Conservation (phyloP, 2,797 vertebrate genomes). For the Cottoperca gobio region DNA sequence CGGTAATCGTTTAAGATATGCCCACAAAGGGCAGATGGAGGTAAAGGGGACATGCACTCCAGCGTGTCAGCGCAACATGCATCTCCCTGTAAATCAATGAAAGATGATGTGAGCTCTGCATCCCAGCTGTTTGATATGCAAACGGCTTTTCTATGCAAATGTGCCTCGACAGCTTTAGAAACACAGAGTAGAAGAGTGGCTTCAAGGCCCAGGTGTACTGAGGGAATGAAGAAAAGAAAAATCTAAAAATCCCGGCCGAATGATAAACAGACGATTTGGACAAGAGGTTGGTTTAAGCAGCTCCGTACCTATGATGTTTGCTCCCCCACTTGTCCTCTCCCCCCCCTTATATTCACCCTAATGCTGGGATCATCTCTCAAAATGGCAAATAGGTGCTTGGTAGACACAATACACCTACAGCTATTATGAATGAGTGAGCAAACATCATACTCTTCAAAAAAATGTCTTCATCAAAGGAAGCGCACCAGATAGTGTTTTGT, state of each 20-base stretch:
- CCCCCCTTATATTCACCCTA: slow-evolving; percentile 21
- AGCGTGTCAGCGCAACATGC: slow-evolving; percentile 74
- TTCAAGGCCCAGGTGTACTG: slow-evolving; percentile 60
- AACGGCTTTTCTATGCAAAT: slow-evolving; percentile 81
- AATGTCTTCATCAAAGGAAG: slow-evolving; percentile 54
- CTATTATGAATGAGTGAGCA: slow-evolving; percentile 61
- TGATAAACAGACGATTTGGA: slow-evolving; percentile 50
- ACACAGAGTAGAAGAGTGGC: slow-evolving; percentile 36
- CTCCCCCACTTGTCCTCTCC: background rate
- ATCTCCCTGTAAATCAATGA: slow-evolving; percentile 81
- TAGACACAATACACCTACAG: slow-evolving; percentile 55
- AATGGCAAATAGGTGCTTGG: slow-evolving; percentile 43
- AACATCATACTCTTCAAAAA: slow-evolving; percentile 62
- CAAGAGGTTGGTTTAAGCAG: slow-evolving; percentile 39
- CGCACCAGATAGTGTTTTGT: slow-evolving; percentile 52
- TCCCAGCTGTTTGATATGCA: slow-evolving; percentile 82
- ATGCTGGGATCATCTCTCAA: slow-evolving; percentile 59
- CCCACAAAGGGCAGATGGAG: slow-evolving; percentile 81
- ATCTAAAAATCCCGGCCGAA: slow-evolving; percentile 1
- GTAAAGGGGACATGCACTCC: slow-evolving; percentile 79
- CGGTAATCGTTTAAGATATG: slow-evolving; percentile 78
- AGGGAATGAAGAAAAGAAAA: slow-evolving; percentile 21
- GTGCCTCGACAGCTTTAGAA: slow-evolving; percentile 49
- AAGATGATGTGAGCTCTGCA: slow-evolving; percentile 75
- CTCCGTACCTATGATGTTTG: slow-evolving; percentile 3